Evolutionary conservation across 2,888 invertebrate genomes (phyloP).

Genomic region (Tenthredo livida): DNA sequence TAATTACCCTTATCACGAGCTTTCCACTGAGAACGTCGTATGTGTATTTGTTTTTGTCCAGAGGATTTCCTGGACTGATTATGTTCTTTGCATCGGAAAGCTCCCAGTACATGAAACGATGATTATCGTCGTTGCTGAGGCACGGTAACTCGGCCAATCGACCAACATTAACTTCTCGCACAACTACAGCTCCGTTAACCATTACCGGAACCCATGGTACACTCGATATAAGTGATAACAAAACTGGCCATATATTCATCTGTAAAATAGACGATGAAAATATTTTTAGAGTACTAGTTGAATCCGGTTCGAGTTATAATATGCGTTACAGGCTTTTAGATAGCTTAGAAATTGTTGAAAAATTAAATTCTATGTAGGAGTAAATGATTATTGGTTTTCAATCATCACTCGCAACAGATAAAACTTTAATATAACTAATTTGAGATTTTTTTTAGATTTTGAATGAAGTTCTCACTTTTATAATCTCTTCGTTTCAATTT

Average conservation of each 20-base stretch:
- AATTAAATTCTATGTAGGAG: background rate
- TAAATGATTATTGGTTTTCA: constrained; percentile 12
- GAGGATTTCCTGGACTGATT: constrained; percentile 83
- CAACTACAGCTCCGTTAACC: constrained; percentile 65
- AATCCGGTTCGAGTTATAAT: background rate
- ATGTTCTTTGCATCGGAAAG: constrained; percentile 80
- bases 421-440: background rate
- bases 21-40: constrained; percentile 86
- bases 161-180: constrained; percentile 81
- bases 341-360: background rate
- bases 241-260: constrained; percentile 64
- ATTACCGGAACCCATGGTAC: constrained; percentile 34
- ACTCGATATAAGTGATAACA: constrained; percentile 59
- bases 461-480: constrained; percentile 40
- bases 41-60: constrained; percentile 83
- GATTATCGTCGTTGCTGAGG: constrained; percentile 83
- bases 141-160: constrained; percentile 82
- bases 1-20: constrained; percentile 83
- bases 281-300: background rate
- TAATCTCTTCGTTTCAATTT: background rate
- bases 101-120: constrained; percentile 86
- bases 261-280: constrained; percentile 56
- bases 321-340: background rate
- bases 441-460: constrained; percentile 12
- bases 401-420: background rate